Base-by-base conservation (phyloP, 1,140 invertebrate species). In the Caenorhabditis briggsae region DNA sequence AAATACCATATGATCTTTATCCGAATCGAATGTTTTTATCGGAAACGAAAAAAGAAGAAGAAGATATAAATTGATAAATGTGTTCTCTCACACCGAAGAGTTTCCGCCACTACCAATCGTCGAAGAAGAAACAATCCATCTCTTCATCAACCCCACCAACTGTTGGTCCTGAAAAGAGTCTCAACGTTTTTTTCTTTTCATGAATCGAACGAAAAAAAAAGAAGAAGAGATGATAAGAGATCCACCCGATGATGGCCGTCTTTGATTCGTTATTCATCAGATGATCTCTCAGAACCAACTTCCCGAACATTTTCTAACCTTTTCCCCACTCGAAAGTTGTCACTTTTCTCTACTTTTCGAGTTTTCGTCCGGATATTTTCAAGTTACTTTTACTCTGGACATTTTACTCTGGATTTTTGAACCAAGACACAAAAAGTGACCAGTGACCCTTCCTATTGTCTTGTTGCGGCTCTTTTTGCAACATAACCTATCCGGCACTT, bases 221-320 rank as follows among this genome's bases (percentile, higher is more conserved):
- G 56, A 58, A 58, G 41, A 74, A 74, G 16, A 25, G 46, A 18
- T 18, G 64, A 78, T 43, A 78, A 78, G 70, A 78, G 43, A 78
- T 78, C 25, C 18, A 53, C 25, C 70, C 70, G 70, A 78, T 78
- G 70, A 78, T 78, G 43, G 46, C 50, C 43, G 70, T 78, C 70
- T 78, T 78, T 78, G 70, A 78, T 78, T 78, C 70, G 33, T 50
- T 78, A 78, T 78, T 70, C 64, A 70, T 70, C 64, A 70, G 64
- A 70, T 70, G 64, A 70, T 70, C 41, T 33, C 33, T 33, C 33
- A 33, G 33, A 18, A 11, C 20, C 59, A 2, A 18, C 12, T 41
- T 43, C 14, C 8, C 64, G 64, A 70, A 70, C 64, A 70, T 70
- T 70, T 70, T 70, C 64, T 70, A 41, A 70, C 64, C 64, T 70